Evolutionary conservation across 30 jellyfish, hydroid and myxozoan genomes (phyloP).

Genomic region (Hydractinia echinata): DNA sequence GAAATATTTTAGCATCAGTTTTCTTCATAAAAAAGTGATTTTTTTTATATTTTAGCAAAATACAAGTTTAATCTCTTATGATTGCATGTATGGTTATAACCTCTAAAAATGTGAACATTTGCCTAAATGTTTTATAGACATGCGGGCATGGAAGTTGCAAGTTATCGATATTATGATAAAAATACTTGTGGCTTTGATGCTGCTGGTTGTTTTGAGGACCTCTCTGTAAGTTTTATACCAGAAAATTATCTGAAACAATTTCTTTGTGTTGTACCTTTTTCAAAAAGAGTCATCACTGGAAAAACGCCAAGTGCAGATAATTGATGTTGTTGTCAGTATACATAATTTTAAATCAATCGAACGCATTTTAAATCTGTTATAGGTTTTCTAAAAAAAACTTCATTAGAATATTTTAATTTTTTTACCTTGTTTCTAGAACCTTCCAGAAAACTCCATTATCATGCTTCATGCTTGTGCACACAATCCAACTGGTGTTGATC

Average conservation of each 20-base stretch:
- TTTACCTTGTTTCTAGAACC: slow-evolving; percentile 34
- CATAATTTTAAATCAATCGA: no score
- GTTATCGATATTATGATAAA: slow-evolving; percentile 71
- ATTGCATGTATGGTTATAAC: background rate
- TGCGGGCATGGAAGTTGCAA: slow-evolving; percentile 71
- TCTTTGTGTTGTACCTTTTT: no score
- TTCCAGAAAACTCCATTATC: slow-evolving; percentile 66
- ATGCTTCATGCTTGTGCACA: slow-evolving; percentile 99
- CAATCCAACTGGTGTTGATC: slow-evolving; percentile 99
- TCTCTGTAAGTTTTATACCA: slow-evolving; percentile 35
- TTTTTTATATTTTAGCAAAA: no score
- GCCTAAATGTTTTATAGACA: slow-evolving; percentile 39
- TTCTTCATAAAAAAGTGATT: no score
- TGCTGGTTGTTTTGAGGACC: slow-evolving; percentile 82
- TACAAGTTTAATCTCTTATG: background rate
- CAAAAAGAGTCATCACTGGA: no score
- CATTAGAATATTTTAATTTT: background rate
- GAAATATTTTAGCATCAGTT: no score
- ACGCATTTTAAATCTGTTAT: background rate
- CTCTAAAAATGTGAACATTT: background rate
- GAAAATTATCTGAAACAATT: background rate
- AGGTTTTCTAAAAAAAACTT: background rate
- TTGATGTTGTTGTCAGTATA: no score
- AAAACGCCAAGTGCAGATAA: no score
- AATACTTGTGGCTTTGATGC: slow-evolving; percentile 81